phyloP scores from a whole-genome alignment of 2,113 vertebrate genomes.

The Leptobrachium leishanense region DNA sequence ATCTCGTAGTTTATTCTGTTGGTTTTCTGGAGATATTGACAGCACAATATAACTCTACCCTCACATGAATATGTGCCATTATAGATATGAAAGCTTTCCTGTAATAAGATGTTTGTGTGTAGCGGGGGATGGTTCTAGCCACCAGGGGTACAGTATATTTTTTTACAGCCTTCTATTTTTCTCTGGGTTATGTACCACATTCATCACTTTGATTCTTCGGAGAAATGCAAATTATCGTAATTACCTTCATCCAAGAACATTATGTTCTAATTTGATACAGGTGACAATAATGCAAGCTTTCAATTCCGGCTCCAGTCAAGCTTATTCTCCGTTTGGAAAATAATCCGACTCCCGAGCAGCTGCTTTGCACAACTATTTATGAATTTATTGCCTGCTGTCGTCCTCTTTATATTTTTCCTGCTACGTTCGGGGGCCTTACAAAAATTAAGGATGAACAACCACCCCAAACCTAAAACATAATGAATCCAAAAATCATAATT shows the following conservation, averaged over 20 bases:
- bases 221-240: not conserved
- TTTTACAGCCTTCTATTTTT: not conserved
- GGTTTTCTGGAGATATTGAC: no score
- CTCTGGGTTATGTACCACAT: not conserved
- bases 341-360: not conserved
- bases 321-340: not conserved
- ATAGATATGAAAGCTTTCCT: no score
- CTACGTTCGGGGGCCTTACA: not conserved
- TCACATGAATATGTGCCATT: no score
- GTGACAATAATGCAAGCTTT: not conserved
- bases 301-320: not conserved
- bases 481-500: not conserved
- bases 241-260: not conserved
- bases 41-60: no score
- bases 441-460: not conserved
- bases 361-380: not conserved
- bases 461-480: not conserved
- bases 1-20: no score
- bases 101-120: no score
- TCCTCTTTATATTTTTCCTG: not conserved
- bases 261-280: slow-evolving; percentile 1
- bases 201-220: not conserved
- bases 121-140: no score
- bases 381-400: not conserved
- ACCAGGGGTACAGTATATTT: no score